Percentiles rank a stretch among this genome's conserved stretches.
Evolutionary conservation across 2,797 vertebrate species (phyloP).

Genomic region (Chloroceryle amazona): DNA sequence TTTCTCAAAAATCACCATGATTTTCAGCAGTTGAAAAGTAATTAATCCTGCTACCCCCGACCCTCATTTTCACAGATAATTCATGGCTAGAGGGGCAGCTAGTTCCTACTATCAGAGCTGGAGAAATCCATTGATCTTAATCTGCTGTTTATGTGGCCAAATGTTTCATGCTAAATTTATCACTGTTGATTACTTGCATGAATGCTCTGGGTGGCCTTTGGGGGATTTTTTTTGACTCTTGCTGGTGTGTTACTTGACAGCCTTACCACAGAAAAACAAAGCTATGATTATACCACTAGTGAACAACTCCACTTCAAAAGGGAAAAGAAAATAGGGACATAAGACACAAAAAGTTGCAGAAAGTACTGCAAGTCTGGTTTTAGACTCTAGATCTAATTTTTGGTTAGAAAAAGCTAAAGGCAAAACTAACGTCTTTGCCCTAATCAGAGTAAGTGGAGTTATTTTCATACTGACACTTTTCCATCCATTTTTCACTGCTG

Average conservation of each 20-base stretch:
- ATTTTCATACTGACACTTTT: not conserved
- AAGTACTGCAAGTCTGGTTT: not conserved
- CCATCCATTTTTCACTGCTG: not conserved
- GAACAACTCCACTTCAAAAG: not conserved
- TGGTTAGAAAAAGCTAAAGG: not conserved
- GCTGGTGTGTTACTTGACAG: conserved; percentile 20
- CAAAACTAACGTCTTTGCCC: not conserved
- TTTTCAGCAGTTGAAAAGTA: conserved; percentile 42
- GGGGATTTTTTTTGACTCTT: conserved; percentile 39
- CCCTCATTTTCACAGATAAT: conserved; percentile 52
- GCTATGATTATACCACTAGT: not conserved
- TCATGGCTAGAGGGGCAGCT: not conserved
- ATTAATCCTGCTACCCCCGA: conserved; percentile 47
- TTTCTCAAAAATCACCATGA: conserved; percentile 52
- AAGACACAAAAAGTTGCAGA: not conserved
- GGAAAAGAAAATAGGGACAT: not conserved
- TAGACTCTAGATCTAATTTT: not conserved
- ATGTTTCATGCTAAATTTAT: conserved; percentile 58
- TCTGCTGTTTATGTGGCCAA: conserved; percentile 5
- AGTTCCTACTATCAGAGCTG: not conserved
- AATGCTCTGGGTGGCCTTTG: not conserved
- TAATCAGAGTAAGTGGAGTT: not conserved
- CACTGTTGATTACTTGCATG: conserved; percentile 15
- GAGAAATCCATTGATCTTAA: conserved; percentile 40
- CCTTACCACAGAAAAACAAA: conserved; percentile 3